These are phyloP conservation scores for Clanis bilineata DNA, from an alignment of 2,888 invertebrate species.

Conservation along the genomic window DNA sequence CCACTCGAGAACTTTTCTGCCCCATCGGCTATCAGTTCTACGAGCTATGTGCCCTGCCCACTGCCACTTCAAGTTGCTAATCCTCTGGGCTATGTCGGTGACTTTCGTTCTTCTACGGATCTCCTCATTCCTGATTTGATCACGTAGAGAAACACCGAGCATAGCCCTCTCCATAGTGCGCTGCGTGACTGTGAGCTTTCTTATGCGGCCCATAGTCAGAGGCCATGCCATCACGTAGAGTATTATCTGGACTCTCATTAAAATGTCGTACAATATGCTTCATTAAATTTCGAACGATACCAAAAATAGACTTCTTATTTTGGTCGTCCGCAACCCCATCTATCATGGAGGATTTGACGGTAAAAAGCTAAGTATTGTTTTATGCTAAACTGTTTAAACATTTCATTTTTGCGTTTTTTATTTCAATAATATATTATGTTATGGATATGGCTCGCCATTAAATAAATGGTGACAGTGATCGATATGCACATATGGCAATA, in stretches of 20 bases:
- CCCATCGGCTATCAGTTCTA: no score
- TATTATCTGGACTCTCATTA: neutral
- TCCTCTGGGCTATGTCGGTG: no score
- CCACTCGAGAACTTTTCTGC: no score
- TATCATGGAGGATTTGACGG: conserved; percentile 50
- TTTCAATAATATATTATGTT: conserved; percentile 13
- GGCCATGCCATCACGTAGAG: neutral
- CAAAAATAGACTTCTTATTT: conserved; percentile 36
- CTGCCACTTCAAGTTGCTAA: no score
- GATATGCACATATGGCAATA: no score
- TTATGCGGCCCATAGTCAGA: no score
- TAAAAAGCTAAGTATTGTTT: conserved; percentile 55
- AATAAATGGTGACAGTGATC: neutral
- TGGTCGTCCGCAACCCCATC: conserved; percentile 43
- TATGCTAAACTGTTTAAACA: conserved; percentile 42
- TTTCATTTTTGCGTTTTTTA: conserved; percentile 19
- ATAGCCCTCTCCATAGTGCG: no score
- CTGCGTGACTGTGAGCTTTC: no score
- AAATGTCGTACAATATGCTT: neutral
- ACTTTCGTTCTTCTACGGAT: no score
- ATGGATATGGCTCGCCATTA: neutral
- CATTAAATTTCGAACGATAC: conserved; percentile 22
- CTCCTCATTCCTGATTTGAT: no score
- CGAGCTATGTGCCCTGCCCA: no score
- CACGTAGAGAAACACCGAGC: no score